Evolutionary conservation across 1,140 invertebrate species (phyloP), one percentile per base, ranked within the genome.

Genomic region (Heliconius eleuchia): DNA sequence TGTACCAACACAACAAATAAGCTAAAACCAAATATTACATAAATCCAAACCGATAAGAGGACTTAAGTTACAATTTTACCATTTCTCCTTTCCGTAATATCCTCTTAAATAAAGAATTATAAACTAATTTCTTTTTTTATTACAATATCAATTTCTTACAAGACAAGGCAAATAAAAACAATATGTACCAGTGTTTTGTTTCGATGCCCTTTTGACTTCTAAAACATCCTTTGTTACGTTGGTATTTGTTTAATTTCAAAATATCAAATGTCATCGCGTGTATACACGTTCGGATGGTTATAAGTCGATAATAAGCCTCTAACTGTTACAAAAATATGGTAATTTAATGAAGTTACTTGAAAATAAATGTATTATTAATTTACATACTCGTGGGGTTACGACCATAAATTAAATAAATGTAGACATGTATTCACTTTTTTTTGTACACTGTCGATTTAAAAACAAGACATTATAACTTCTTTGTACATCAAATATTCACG

Each of bases 1-100:
- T 30, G n/a, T 9, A 9, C 18, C 11, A 18, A 23, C 37, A 7
- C 27, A 34, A 57, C 18, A 16, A 70, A 73, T 34, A 50, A 66
- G 74, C 71, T 73, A 19, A 50, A 71, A 81, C 76, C 80, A 81
- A 81, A 81, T 81, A 81, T 76, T 57, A 71, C 39, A 60, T 3
- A n/a, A 55, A 60, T 60, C 13, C 16, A 66, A 23, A 27, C 11
- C n/a, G 27, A 30, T 37, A 9, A 30, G 60, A 27, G 27, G 8
- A 72, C 34, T 74, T 71, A 66, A 76, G 30, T 4, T 27, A 42
- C 23, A 66, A 34, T 72, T 72, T 72, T n/a, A 27, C 11, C 9
- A 27, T 66, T 13, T 30, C 27, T 6, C 13, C 16, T 66, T 30
- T 13, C 11, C 23, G 13, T 66, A 30, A 13, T 30, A 23, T 27